Percentiles rank a stretch among this genome's conserved stretches.
Evolutionary conservation across 1,140 invertebrate genomes (phyloP).

Genomic region (Cotesia glomerata): DNA sequence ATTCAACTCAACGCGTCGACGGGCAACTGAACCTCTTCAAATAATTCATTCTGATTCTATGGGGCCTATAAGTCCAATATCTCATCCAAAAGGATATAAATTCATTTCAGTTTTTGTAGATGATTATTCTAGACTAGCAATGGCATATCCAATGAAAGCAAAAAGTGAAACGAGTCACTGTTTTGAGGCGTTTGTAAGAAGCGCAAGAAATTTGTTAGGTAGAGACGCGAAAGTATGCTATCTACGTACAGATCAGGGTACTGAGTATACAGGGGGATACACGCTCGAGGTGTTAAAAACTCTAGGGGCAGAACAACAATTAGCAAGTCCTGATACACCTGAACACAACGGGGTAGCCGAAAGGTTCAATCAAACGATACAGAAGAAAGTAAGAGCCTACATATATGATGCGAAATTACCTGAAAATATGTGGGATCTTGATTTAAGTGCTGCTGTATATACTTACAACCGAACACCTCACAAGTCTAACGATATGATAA

Average conservation of each 20-base stretch:
- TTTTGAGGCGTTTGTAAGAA: constrained; percentile 26
- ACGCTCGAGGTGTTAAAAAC: constrained; percentile 19
- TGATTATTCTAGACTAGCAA: constrained; percentile 28
- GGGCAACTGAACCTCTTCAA: constrained; percentile 31
- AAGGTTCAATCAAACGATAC: constrained; percentile 48
- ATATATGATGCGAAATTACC: constrained; percentile 41
- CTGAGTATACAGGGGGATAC: constrained; percentile 27
- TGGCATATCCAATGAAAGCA: constrained; percentile 29
- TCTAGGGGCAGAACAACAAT: constrained; percentile 22
- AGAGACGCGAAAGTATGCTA: constrained; percentile 13
- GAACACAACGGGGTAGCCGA: constrained; percentile 52
- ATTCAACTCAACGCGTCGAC: constrained; percentile 21
- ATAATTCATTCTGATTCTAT: constrained; percentile 30
- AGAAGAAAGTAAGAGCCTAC: constrained; percentile 40
- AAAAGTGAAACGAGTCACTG: constrained; percentile 27
- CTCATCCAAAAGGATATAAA: constrained; percentile 2
- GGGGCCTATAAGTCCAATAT: constrained; percentile 24
- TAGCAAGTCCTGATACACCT: constrained; percentile 41
- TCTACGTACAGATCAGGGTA: constrained; percentile 22
- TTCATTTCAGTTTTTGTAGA: constrained; percentile 33
- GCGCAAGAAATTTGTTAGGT: constrained; percentile 27
- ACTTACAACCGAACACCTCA: constrained; percentile 44
- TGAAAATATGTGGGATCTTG: constrained; percentile 48
- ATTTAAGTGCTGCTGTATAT: constrained; percentile 40
- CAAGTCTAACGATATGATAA: constrained; percentile 29